Evolutionary conservation across 2,888 invertebrate species (phyloP).

Genomic region (Strigamia transsilvanica): DNA sequence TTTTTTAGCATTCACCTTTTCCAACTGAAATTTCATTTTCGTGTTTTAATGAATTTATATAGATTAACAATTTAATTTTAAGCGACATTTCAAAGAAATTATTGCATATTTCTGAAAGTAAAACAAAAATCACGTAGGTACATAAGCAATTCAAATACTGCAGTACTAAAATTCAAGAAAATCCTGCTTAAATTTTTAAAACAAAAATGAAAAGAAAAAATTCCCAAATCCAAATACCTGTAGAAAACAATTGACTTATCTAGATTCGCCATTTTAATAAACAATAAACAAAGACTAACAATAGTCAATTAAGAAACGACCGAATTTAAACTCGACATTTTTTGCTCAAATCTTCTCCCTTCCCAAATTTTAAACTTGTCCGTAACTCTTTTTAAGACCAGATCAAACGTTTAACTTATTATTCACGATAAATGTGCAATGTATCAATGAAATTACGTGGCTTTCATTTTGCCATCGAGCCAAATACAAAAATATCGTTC

Average conservation of each 20-base stretch:
- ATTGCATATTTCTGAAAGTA: background rate
- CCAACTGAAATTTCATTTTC: conserved; percentile 8
- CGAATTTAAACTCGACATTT: background rate
- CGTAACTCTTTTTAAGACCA: background rate
- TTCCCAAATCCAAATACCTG: background rate
- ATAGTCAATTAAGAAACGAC: background rate
- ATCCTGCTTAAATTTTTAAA: background rate
- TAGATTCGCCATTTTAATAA: background rate
- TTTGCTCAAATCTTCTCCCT: background rate
- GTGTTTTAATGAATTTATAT: background rate
- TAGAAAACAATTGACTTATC: background rate
- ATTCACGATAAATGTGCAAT: background rate
- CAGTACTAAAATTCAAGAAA: background rate
- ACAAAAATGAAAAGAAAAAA: background rate
- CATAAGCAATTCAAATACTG: conserved; percentile 6
- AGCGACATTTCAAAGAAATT: background rate
- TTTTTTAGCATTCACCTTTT: background rate
- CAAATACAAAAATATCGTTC: background rate
- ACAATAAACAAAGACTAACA: background rate
- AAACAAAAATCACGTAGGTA: background rate
- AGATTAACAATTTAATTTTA: background rate
- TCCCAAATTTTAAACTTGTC: background rate
- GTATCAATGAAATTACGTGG: conserved; percentile 8
- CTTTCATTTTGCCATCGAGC: conserved; percentile 3
- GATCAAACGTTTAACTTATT: background rate